Evolutionary conservation across 2,113 vertebrate genomes (phyloP).

Genomic region (Trematomus loennbergii): DNA sequence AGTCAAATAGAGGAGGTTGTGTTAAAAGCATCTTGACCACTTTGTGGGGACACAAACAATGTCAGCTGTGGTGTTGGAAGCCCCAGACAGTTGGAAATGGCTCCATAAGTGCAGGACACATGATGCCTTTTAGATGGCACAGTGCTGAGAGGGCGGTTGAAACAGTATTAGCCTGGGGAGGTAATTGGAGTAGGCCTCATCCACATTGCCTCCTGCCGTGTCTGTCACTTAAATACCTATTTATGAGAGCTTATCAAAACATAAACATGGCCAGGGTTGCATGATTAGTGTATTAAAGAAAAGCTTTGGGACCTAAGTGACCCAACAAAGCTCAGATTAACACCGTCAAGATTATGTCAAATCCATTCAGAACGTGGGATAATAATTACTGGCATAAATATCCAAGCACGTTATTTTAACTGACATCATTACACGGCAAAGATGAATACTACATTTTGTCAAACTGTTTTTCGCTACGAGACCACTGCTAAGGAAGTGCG

Average conservation of each 20-base stretch:
- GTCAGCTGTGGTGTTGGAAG: constrained; percentile 51
- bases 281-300: constrained; percentile 47
- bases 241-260: constrained; percentile 60
- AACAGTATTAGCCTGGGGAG: constrained; percentile 53
- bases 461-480: too few species aligned
- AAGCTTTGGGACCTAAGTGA: constrained; percentile 53
- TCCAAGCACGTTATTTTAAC: not conserved
- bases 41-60: constrained; percentile 76
- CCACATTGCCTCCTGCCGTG: constrained; percentile 36
- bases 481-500: too few species aligned
- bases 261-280: constrained; percentile 55
- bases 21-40: constrained; percentile 79
- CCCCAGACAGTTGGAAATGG: constrained; percentile 60
- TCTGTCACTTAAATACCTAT: constrained; percentile 66
- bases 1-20: constrained; percentile 76
- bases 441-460: too few species aligned
- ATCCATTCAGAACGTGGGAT: constrained; percentile 18
- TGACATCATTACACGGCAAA: too few species aligned
- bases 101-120: constrained; percentile 55
- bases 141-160: constrained; percentile 56
- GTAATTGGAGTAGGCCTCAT: constrained; percentile 56
- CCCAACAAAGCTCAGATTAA: constrained; percentile 40
- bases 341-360: constrained; percentile 38
- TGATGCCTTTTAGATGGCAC: constrained; percentile 40
- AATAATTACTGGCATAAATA: constrained; percentile 29